Evolutionary conservation across 2,797 vertebrate species (phyloP), one percentile per base, ranked within the genome.

Genomic region (Argyrosomus regius): DNA sequence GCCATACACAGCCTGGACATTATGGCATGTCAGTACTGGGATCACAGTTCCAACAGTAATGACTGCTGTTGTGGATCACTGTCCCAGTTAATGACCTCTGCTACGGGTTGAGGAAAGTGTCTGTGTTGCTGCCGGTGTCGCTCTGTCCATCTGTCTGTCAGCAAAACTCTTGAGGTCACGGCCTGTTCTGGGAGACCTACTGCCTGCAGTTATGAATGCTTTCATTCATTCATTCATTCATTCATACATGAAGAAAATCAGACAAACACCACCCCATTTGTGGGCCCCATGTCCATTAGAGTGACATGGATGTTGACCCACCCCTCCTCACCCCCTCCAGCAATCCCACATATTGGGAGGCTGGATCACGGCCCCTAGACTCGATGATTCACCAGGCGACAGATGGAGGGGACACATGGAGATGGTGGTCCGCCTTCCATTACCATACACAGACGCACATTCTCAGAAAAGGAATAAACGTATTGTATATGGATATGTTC

Each of bases 21-120:
- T 86, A 90, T 77, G 80, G 82, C 80, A 46, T 84, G 89, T 77
- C 86, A 75, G 63, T 75, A 73, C 83, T 54, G 64, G 74, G 87
- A 84, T 89, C 87, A 77, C 52, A 61, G 80, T 41, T 87, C 73
- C 81, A 81, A 48, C 83, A 82, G 84, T 91, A 91, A 93, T 92
- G 91, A 76, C 82, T 82, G 81, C 61, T 60, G 88, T 89, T 80
- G 88, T 91, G 92, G 93, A 91, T 92, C 89, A 89, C 79, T 48
- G 82, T 84, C 74, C 78, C 72, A 64, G 87, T 89, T 90, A 92
- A 93, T 89, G 91, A 92, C 88, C 91, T 91, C 72, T 58, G 86
- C 59, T 80, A 46, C 1, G 22, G 76, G 71, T 56, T 46, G 74
- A 85, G 80, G 78, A 71, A 75, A 64, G 70, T 61, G 82, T 87